Evolutionary conservation across 2,797 vertebrate species (phyloP), one percentile per base, ranked within the genome.

Genomic region (Myotis myotis): DNA sequence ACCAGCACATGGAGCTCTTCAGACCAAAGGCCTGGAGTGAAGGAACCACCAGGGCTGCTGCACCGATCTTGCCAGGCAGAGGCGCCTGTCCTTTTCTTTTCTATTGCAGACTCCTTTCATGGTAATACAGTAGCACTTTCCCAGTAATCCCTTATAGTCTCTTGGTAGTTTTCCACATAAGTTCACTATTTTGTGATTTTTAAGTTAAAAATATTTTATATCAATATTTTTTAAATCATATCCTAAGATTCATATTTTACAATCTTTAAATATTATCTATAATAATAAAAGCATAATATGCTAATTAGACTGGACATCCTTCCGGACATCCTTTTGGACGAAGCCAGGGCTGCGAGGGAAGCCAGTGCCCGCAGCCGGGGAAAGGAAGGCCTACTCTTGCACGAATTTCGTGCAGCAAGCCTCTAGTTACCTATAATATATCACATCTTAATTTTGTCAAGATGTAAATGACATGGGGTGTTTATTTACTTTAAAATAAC

Each of bases 401-500:
- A 30, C 1, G 1, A 62, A 62, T 62, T 30, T 15, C 2, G 1
- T 62, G 28, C 60, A 15, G 30, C 28, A 6, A 13, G 60, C 12
- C 28, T 15, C 30, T 30, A 62, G 28, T 62, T 30, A 62, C 62
- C 60, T 62, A 62, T 60, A 60, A 60, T 60, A 47, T 3, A 86
- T 30, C 2, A 51, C 15, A 41, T 16, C 33, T 85, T 62, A 71
- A 66, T n/a, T 76, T 51, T 51, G 33, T 68, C 64, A 70, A 80
- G 33, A 33, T 75, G n/a, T 28, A 51, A 82, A 83, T 86, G 49
- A 44, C 17, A 70, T 22, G 55, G 53, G 6, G 33, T 64, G 8
- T 76, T 89, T 95, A 36, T 70, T 91, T 62, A 41, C 23, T 49
- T 44, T 82, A 41, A 79, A 76, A 15, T 66, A 44, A 75, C 71